Base-by-base conservation (phyloP, 2,888 invertebrate species). In the Yponomeuta malinellus region DNA sequence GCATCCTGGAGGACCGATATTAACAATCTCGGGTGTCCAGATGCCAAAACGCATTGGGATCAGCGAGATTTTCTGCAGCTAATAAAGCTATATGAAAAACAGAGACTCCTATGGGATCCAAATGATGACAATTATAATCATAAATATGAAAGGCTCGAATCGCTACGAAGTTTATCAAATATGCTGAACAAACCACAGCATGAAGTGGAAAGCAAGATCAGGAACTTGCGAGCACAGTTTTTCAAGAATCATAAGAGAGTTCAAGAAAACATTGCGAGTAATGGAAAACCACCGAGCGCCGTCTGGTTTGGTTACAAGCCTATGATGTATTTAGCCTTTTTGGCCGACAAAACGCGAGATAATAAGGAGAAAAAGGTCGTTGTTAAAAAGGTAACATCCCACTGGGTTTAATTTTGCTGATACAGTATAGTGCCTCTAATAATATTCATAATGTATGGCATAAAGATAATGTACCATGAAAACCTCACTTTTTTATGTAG, bases 191-290 rank as follows among this genome's bases (percentile, higher is more conserved):
- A 31, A n/a, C 12, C 48, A 23, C 12, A 5, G 12, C 31, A 10
- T 10, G 70, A 70, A 48, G 48, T 70, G 6, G 29, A 70, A 33
- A 64, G 48, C 70, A 70, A 70, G 43, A 48, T 70, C 2, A 64
- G 64, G n/a, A 65, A 48, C 43, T 31, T 70, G 15, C n/a, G 65
- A 29, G 43, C 23, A 12, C 48, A 31, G 8, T 70, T 65, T 29
- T 10, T 15, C n/a, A 70, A 43, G 43, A 48, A n/a, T 43, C 64
- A 65, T 29, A 64, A 70, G 15, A 59, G 52, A 59, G 15, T 59
- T 59, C 52, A 59, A 15, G 52, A 59, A 15, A 59, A 4, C 15
- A 15, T 59, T 59, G 15, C 15, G 5, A 59, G 3, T 59, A 15
- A 12, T 1, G 52, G 52, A 15, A 59, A 59, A 59, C 12, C 15